Conservation (phyloP, 2,888 invertebrate genomes). For the Thymelicus acteon region DNA sequence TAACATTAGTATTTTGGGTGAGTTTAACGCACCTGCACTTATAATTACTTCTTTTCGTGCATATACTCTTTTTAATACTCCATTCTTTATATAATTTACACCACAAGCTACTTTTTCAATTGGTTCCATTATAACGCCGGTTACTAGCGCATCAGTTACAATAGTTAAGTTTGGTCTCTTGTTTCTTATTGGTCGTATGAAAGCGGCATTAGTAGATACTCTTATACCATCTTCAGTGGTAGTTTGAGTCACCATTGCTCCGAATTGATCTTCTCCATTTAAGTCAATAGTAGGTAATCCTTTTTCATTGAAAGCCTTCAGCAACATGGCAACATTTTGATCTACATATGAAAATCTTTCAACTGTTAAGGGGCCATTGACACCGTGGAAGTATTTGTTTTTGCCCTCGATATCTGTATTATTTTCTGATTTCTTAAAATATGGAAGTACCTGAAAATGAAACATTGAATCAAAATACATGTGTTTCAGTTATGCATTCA, state of each 20-base stretch:
- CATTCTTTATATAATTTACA: conserved; percentile 58
- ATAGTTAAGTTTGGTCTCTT: conserved; percentile 77
- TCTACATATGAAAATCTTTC: conserved; percentile 86
- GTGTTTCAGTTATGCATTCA: not conserved
- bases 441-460: conserved; percentile 83
- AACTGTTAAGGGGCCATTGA: conserved; percentile 85
- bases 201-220: conserved; percentile 86
- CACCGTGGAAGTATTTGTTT: conserved; percentile 82
- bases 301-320: conserved; percentile 85
- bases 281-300: conserved; percentile 85
- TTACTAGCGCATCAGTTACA: conserved; percentile 79
- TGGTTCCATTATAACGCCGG: conserved; percentile 81
- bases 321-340: conserved; percentile 77
- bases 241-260: conserved; percentile 85
- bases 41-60: conserved; percentile 86
- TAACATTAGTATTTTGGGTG: conserved; percentile 86
- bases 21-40: conserved; percentile 84
- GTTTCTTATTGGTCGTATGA: conserved; percentile 85
- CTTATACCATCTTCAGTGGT: conserved; percentile 85
- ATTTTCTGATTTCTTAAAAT: conserved; percentile 87
- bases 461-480: not conserved
- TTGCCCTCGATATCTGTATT: conserved; percentile 79
- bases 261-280: conserved; percentile 83
- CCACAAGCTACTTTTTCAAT: conserved; percentile 57
- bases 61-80: conserved; percentile 48